Base-by-base conservation (phyloP, 2,113 vertebrate genomes). In the Mobula hypostoma region DNA sequence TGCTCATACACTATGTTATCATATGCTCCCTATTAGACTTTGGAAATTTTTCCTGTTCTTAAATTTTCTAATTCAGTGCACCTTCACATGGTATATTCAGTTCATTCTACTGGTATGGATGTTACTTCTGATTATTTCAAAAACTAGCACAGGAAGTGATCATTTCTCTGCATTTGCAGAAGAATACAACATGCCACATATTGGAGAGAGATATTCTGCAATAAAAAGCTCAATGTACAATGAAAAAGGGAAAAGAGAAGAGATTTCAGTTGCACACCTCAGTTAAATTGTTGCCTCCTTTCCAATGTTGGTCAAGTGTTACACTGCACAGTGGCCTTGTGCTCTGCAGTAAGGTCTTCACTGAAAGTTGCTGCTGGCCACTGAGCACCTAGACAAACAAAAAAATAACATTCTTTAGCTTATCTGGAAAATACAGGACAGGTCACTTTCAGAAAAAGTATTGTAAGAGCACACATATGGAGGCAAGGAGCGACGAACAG, bases 291-390 rank as follows among this genome's bases (percentile, higher is more conserved):
- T 97, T 96, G 29, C 96, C 95, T 82, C 12, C 96, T 96, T 95
- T 97, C 94, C 95, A 58, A 14, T 95, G 96, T 94, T 97, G 97
- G 40, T 98, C 98, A 63, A 97, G 94, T 94, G 97, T 96, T 17
- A 99, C 21, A 56, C 4, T 96, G 96, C 99, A 99, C 2, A 99
- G 97, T 15, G 98, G 97, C 95, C 98, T 99, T 94, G 96, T 97
- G 96, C 97, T 99, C 95, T 98, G 98, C 21, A 99, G 95, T 94
- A 99, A 96, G 78, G 96, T 97, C 96, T 97, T 99, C 94, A 98
- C 95, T 95, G 97, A 97, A 93, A 96, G 97, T 40, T 97, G 94
- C n/a, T 98, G 96, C 82, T 95, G 96, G 95, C 98, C 98, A 96
- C 96, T 97, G 95, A 99, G 97, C 94, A 95, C 97, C 99, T 99